Evolutionary conservation across 2,888 invertebrate genomes (phyloP).

Genomic region (Frankliniella intonsa): DNA sequence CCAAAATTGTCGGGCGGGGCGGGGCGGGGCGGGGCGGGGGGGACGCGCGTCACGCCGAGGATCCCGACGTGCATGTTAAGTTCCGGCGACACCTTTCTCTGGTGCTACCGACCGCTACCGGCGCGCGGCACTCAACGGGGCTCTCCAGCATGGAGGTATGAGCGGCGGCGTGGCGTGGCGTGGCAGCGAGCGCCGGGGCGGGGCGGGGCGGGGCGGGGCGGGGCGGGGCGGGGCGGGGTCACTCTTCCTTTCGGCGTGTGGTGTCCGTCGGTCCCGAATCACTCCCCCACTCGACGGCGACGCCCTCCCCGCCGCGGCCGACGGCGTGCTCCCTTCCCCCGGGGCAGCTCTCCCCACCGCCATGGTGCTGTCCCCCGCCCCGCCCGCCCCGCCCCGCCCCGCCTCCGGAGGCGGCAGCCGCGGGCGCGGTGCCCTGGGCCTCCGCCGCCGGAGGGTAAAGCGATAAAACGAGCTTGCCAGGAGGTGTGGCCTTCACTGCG

Average conservation of each 20-base stretch:
- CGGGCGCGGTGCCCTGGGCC: neutral
- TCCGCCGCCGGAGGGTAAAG: neutral
- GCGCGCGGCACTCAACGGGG: conserved; percentile 13
- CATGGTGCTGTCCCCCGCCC: too few species aligned
- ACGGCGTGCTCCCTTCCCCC: neutral
- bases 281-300: neutral
- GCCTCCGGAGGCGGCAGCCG: too few species aligned
- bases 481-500: conserved; percentile 37
- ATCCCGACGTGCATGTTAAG: conserved; percentile 29
- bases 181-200: neutral
- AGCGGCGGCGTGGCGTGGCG: neutral
- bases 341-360: neutral
- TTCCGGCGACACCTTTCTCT: neutral
- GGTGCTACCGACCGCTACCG: neutral
- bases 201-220: neutral
- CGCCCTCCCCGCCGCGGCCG: neutral
- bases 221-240: conserved; percentile 40
- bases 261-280: neutral
- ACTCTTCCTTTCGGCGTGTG: conserved; percentile 43
- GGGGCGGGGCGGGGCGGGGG: neutral
- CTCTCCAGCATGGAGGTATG: neutral
- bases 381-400: too few species aligned
- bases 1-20: conserved; percentile 27
- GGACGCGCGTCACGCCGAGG: conserved; percentile 14
- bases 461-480: conserved; percentile 37